A percentile compares a stretch with the other conserved stretches of the same genome.
These are phyloP conservation scores for Coenobita brevimanus DNA, from an alignment of 1,140 invertebrate genomes.

Conservation along the genomic window DNA sequence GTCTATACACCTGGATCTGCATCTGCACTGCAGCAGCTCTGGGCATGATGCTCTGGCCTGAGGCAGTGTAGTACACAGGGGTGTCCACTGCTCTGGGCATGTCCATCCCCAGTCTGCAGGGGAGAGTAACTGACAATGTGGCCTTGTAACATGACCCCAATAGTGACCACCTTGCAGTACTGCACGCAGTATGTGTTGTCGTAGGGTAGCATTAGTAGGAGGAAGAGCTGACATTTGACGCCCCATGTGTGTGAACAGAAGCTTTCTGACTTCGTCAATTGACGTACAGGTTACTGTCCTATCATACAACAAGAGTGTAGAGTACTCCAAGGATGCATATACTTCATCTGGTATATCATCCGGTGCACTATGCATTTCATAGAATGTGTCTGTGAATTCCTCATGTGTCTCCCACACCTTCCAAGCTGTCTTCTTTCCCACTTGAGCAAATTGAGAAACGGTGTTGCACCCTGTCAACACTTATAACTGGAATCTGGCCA, in stretches of 20 bases:
- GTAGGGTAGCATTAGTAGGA: slow-evolving; percentile 14
- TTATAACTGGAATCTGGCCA: too few species aligned
- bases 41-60: background rate
- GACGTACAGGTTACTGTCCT: too few species aligned
- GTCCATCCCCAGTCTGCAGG: slow-evolving; percentile 18
- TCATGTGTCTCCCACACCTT: slow-evolving; percentile 4
- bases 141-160: background rate
- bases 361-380: too few species aligned
- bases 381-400: background rate
- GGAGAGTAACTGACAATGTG: background rate
- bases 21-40: slow-evolving; percentile 18
- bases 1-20: slow-evolving; percentile 26
- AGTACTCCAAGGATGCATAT: too few species aligned
- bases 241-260: too few species aligned
- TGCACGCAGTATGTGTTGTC: slow-evolving; percentile 14
- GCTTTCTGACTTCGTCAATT: too few species aligned
- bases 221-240: background rate
- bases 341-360: too few species aligned
- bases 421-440: background rate
- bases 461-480: slow-evolving; percentile 24
- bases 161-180: slow-evolving; percentile 9
- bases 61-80: slow-evolving; percentile 21
- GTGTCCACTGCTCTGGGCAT: background rate
- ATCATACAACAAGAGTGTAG: too few species aligned
- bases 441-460: background rate